A percentile compares a stretch with the other conserved stretches of the same genome.
Evolutionary conservation across 2,888 invertebrate species (phyloP).

Genomic region (Agonopterix heracliana): DNA sequence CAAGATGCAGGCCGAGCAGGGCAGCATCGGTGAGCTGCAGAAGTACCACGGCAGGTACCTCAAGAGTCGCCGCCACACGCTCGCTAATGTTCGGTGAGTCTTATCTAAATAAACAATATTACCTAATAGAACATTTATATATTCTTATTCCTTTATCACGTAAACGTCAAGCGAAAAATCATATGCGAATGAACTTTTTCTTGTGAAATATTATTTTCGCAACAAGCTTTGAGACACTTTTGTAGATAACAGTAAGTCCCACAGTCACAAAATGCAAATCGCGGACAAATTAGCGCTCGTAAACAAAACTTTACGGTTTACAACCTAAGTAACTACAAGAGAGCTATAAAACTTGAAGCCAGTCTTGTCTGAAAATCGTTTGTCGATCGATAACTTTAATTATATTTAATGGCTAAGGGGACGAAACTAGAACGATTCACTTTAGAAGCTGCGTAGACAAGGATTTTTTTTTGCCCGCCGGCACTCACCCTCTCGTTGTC

Average conservation of each 20-base stretch:
- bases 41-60: conserved; percentile 91
- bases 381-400: no score
- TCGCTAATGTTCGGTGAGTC: conserved; percentile 95
- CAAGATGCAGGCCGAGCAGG: conserved; percentile 95
- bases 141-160: background rate
- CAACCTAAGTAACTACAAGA: background rate
- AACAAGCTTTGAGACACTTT: no score
- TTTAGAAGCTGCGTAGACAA: no score
- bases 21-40: conserved; percentile 92
- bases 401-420: no score
- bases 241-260: no score
- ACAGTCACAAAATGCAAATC: conserved; percentile 6
- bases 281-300: conserved; percentile 3
- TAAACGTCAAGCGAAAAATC: background rate
- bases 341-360: background rate
- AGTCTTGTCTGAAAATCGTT: no score
- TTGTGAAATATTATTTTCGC: no score
- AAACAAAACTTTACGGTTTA: conserved; percentile 5
- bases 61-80: conserved; percentile 90
- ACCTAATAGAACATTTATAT: no score
- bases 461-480: no score
- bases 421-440: no score
- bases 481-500: no score
- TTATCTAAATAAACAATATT: conserved; percentile 1
- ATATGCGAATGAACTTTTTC: no score